Percentiles rank a stretch among this genome's conserved stretches.
Conservation (phyloP, 2,797 vertebrate genomes). For the Chaetophractus vellerosus region DNA sequence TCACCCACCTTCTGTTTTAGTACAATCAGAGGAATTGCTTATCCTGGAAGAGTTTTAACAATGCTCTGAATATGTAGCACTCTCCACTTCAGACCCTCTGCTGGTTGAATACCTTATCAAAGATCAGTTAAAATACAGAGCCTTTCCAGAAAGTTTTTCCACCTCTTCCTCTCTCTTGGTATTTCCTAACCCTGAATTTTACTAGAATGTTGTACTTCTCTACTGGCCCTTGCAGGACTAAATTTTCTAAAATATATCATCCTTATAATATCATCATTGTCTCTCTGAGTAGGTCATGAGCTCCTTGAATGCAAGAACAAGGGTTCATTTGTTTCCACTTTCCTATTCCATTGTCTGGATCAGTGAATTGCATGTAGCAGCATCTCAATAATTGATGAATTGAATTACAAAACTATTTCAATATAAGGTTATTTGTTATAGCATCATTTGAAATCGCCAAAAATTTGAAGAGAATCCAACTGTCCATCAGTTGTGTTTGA, state of each 20-base stretch:
- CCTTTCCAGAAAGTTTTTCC: neutral
- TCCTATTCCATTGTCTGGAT: neutral
- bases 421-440: slow-evolving; percentile 49
- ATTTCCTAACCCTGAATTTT: neutral
- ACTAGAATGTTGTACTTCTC: neutral
- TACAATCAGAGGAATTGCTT: neutral
- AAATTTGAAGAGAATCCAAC: slow-evolving; percentile 20
- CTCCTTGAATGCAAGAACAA: neutral
- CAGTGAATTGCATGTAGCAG: slow-evolving; percentile 26
- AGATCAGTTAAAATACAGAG: neutral
- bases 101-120: neutral
- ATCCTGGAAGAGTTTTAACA: neutral
- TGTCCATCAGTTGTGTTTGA: slow-evolving; percentile 41
- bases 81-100: neutral
- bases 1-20: neutral
- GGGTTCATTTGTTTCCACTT: neutral
- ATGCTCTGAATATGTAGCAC: neutral
- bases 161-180: neutral
- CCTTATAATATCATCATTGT: slow-evolving; percentile 12
- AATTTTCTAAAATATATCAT: neutral
- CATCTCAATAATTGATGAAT: slow-evolving; percentile 36
- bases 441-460: slow-evolving; percentile 41
- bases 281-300: neutral
- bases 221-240: neutral
- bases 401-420: slow-evolving; percentile 61